Conservation (phyloP, 1,140 invertebrate genomes). For the Metaphire vulgaris region DNA sequence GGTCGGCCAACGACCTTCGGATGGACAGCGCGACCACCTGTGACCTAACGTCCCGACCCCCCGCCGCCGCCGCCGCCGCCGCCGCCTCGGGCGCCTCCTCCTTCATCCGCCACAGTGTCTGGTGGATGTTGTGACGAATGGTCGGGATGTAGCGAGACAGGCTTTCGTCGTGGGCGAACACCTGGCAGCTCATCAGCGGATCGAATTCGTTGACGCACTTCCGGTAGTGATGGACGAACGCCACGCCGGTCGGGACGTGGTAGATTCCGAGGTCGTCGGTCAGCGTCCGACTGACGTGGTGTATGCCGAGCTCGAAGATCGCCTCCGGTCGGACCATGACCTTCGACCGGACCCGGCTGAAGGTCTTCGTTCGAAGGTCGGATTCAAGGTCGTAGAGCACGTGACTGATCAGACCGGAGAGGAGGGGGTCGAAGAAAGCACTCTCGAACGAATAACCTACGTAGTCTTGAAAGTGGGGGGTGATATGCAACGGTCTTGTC, state of each 20-base stretch:
- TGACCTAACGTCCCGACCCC: no score
- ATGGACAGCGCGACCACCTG: no score
- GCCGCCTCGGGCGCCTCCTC: no score
- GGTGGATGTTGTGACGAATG: conserved; percentile 13
- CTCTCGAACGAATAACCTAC: neutral
- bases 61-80: no score
- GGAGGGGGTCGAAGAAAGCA: conserved; percentile 8
- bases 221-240: neutral
- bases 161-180: conserved; percentile 20
- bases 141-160: conserved; percentile 14
- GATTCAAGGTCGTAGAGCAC: neutral
- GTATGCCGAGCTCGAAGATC: neutral
- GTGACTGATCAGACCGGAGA: conserved; percentile 17
- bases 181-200: conserved; percentile 38
- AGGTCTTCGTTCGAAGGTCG: conserved; percentile 12
- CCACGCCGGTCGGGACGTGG: neutral
- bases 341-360: conserved; percentile 6
- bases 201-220: conserved; percentile 38
- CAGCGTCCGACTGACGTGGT: neutral
- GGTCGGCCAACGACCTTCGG: no score
- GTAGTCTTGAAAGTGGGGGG: neutral
- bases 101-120: conserved; percentile 21
- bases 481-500: neutral
- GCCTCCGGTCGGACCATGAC: conserved; percentile 9
- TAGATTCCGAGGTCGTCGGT: neutral